phyloP scores from a whole-genome alignment of 2,888 invertebrate species.

The Caenorhabditis imperialis region DNA sequence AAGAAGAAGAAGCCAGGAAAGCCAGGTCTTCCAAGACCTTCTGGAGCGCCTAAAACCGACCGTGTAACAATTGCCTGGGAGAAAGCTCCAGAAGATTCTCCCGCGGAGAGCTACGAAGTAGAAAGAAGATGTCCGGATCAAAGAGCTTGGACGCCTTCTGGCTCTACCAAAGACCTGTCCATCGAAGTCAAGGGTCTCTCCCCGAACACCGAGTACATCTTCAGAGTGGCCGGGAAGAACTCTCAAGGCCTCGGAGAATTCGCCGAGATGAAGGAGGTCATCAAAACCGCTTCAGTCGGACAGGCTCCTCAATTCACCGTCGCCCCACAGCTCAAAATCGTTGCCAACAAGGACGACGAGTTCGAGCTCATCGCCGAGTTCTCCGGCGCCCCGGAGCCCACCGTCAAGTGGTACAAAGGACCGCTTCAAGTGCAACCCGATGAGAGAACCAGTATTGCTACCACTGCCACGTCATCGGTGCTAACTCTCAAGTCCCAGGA shows the following conservation, averaged over 20 bases:
- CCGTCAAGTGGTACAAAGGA: conserved; percentile 58
- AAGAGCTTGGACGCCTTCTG: conserved; percentile 57
- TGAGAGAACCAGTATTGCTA: conserved; percentile 44
- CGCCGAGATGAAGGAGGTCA: conserved; percentile 40
- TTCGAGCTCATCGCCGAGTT: conserved; percentile 59
- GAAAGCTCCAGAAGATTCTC: conserved; percentile 34
- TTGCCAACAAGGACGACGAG: conserved; percentile 55
- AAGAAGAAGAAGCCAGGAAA: conserved; percentile 46
- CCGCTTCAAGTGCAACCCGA: conserved; percentile 26
- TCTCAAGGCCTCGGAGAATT: conserved; percentile 42
- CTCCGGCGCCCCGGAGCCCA: conserved; percentile 40
- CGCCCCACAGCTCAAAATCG: conserved; percentile 35
- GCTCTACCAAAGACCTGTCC: conserved; percentile 35
- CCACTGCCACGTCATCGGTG: conserved; percentile 59
- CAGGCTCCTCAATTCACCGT: conserved; percentile 54
- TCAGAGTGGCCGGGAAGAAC: conserved; percentile 63
- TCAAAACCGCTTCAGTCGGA: conserved; percentile 54
- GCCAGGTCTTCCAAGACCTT: conserved; percentile 49
- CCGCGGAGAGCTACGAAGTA: conserved; percentile 56
- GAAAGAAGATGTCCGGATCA: conserved; percentile 66
- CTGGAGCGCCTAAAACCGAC: conserved; percentile 34
- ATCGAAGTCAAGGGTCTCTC: conserved; percentile 57
- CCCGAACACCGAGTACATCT: conserved; percentile 68
- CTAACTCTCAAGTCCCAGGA: conserved; percentile 78
- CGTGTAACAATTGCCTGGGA: conserved; percentile 57